Evolutionary conservation across 2,888 invertebrate species (phyloP).

Genomic region (Eristalinus aeneus): DNA sequence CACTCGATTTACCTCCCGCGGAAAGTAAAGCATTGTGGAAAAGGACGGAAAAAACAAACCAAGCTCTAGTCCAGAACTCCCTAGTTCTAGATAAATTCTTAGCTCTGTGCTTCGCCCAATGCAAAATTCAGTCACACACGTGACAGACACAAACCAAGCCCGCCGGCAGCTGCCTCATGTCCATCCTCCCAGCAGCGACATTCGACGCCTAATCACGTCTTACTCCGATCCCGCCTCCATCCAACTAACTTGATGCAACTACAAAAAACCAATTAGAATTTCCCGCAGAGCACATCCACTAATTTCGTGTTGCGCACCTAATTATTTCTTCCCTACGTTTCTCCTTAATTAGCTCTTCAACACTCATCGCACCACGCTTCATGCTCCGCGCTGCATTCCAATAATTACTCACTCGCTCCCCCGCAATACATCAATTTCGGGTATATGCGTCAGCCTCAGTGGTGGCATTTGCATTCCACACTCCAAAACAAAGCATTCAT

Average conservation of each 20-base stretch:
- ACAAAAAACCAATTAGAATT: neutral
- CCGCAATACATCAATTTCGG: neutral
- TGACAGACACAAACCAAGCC: too few relatives aligned
- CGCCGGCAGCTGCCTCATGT: too few relatives aligned
- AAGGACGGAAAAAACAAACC: too few relatives aligned
- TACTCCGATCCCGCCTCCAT: neutral
- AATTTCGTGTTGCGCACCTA: neutral
- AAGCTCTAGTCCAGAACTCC: too few relatives aligned
- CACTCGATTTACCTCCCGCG: too few relatives aligned
- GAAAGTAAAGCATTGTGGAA: too few relatives aligned
- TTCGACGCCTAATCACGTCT: too few relatives aligned
- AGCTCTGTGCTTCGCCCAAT: too few relatives aligned
- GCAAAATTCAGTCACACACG: too few relatives aligned
- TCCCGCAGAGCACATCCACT: neutral
- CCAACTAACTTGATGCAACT: neutral
- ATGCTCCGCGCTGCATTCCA: neutral
- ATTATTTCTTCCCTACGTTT: neutral
- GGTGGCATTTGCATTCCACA: constrained; percentile 14
- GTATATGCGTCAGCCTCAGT: neutral
- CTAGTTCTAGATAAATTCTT: too few relatives aligned
- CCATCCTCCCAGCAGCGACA: too few relatives aligned
- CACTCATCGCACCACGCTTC: neutral
- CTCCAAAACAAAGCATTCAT: constrained; percentile 2
- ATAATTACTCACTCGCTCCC: constrained; percentile 23
- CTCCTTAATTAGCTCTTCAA: neutral